Evolutionary conservation across 1,140 invertebrate genomes (phyloP).

Genomic region (Archegozetes longisetosus): DNA sequence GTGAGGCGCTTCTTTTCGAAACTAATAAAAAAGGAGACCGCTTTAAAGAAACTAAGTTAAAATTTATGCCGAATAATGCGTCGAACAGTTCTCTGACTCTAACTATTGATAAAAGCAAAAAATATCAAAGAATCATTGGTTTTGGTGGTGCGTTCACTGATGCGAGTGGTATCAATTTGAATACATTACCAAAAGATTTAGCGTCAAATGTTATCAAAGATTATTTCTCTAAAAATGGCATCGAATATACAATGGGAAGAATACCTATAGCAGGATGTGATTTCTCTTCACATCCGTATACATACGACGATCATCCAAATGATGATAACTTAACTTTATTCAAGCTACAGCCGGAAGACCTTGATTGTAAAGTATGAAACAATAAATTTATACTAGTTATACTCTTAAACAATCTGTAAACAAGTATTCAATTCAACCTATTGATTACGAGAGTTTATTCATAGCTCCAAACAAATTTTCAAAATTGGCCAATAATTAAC

Average conservation of each 20-base stretch:
- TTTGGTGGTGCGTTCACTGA: constrained; percentile 82
- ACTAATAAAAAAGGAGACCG: constrained; percentile 38
- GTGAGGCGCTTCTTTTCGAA: constrained; percentile 30
- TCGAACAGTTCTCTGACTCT: neutral
- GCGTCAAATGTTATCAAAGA: constrained; percentile 32
- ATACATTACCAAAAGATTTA: constrained; percentile 35
- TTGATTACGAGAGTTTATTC: no score
- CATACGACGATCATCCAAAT: constrained; percentile 41
- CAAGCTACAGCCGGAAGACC: constrained; percentile 45
- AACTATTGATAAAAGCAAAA: constrained; percentile 20
- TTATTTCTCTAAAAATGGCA: constrained; percentile 19
- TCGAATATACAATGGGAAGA: constrained; percentile 56
- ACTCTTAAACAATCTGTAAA: no score
- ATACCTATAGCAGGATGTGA: constrained; percentile 68
- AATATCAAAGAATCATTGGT: constrained; percentile 39
- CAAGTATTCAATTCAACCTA: no score
- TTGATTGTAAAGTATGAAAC: constrained; percentile 39
- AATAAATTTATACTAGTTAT: neutral
- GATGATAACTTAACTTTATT: constrained; percentile 48
- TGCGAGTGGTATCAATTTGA: constrained; percentile 54
- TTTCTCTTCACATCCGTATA: constrained; percentile 51
- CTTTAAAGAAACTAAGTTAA: constrained; percentile 25
- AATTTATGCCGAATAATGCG: constrained; percentile 11
- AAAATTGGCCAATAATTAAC: no score
- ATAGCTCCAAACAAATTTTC: no score